Evolutionary conservation across 1,140 invertebrate species (phyloP).

Genomic region (Megalopta genalis): DNA sequence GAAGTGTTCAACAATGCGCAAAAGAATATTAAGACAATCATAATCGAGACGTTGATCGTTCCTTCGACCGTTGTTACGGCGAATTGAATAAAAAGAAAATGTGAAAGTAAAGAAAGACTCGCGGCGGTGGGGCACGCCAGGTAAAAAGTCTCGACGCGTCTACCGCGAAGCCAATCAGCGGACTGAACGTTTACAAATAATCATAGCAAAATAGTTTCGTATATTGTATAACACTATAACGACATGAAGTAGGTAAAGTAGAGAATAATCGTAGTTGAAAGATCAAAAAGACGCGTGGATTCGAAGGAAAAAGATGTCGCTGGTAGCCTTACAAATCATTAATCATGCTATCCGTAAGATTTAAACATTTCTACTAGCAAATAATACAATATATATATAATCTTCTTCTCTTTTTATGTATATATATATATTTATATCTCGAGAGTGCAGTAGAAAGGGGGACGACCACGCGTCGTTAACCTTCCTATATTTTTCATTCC

Average conservation of each 20-base stretch:
- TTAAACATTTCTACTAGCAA: conserved; percentile 35
- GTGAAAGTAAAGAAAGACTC: too few relatives aligned
- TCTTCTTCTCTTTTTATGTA: conserved; percentile 25
- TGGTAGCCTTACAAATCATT: conserved; percentile 28
- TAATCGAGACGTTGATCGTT: too few relatives aligned
- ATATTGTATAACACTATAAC: conserved; percentile 46
- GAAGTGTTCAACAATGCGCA: too few relatives aligned
- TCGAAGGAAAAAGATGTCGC: conserved; percentile 29
- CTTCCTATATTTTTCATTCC: conserved; percentile 1
- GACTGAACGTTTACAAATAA: conserved; percentile 49
- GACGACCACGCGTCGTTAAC: neutral
- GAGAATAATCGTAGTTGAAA: conserved; percentile 37
- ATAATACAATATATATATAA: conserved; percentile 42
- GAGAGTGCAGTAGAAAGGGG: conserved; percentile 28
- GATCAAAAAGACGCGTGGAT: conserved; percentile 39
- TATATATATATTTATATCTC: conserved; percentile 34
- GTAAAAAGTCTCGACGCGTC: conserved; percentile 24
- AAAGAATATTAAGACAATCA: too few relatives aligned
- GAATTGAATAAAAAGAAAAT: too few relatives aligned
- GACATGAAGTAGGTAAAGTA: conserved; percentile 44
- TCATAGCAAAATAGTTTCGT: conserved; percentile 52
- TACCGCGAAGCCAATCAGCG: conserved; percentile 69
- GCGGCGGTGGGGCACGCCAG: neutral
- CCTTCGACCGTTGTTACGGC: too few relatives aligned
- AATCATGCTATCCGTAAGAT: conserved; percentile 20